These are phyloP conservation scores for Cantharis rufa DNA, from an alignment of 2,888 invertebrate genomes.

Conservation along the genomic window DNA sequence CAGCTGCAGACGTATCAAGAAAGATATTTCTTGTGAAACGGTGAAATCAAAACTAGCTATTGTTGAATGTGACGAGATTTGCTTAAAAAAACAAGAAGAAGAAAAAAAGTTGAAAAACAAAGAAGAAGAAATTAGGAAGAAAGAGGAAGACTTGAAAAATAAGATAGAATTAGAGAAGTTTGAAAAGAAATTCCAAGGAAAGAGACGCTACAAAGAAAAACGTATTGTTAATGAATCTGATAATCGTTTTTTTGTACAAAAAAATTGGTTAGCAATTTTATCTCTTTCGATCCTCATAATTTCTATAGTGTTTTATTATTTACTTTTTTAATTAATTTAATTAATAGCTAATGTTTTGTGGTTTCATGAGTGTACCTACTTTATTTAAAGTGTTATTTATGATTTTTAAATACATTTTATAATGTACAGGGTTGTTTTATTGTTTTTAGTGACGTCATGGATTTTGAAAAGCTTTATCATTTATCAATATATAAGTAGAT, in stretches of 20 bases:
- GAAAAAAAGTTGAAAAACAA: constrained; percentile 61
- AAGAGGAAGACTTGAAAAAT: constrained; percentile 70
- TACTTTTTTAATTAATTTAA: not conserved
- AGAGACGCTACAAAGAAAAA: constrained; percentile 62
- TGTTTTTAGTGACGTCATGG: not conserved
- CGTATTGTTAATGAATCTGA: constrained; percentile 50
- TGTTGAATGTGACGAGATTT: constrained; percentile 68
- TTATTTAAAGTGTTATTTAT: not conserved
- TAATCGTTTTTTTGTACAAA: constrained; percentile 50
- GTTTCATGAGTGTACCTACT: not conserved
- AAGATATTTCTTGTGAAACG: constrained; percentile 71
- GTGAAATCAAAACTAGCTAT: constrained; percentile 57
- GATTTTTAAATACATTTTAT: not conserved
- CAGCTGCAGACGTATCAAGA: constrained; percentile 75
- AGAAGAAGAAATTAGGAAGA: constrained; percentile 62
- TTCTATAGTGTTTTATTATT: constrained; percentile 32
- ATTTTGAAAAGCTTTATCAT: too few relatives aligned
- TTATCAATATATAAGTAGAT: too few relatives aligned
- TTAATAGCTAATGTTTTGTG: not conserved
- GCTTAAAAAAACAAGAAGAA: constrained; percentile 62
- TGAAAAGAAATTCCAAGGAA: constrained; percentile 72
- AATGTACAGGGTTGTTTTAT: not conserved
- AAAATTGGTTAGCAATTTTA: constrained; percentile 56
- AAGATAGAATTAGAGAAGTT: constrained; percentile 75
- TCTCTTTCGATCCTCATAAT: constrained; percentile 42